A percentile compares a stretch with the other conserved stretches of the same genome.
Evolutionary conservation across 2,113 vertebrate genomes (phyloP).

Genomic region (Spea bombifrons): DNA sequence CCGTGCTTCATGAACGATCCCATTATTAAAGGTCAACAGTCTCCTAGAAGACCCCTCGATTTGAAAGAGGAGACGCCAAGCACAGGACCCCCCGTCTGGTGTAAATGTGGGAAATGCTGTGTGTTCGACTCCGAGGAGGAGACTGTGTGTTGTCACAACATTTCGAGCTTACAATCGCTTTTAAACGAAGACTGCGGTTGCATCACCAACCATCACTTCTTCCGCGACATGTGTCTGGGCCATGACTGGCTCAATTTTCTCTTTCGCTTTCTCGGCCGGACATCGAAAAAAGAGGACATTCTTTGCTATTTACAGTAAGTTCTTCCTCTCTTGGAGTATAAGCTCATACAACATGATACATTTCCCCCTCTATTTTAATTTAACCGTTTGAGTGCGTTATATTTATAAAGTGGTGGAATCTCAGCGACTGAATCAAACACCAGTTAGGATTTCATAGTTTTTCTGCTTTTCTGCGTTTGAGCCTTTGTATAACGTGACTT

Average conservation of each 20-base stretch:
- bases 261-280: constrained; percentile 6
- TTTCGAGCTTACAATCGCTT: neutral
- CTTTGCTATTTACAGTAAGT: constrained; percentile 22
- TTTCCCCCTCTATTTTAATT: too few relatives aligned
- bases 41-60: neutral
- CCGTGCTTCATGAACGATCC: neutral
- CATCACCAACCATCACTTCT: constrained; percentile 5
- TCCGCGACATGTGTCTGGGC: constrained; percentile 25
- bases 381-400: too few relatives aligned
- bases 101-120: constrained; percentile 8
- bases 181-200: neutral
- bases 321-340: neutral
- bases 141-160: constrained; percentile 20
- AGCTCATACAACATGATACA: too few relatives aligned
- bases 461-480: too few relatives aligned
- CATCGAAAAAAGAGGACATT: constrained; percentile 12
- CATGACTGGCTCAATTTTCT: constrained; percentile 15
- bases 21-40: neutral
- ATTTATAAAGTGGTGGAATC: too few relatives aligned
- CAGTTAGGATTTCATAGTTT: too few relatives aligned
- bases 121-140: neutral
- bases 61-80: neutral
- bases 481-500: too few relatives aligned
- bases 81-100: neutral
- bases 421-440: too few relatives aligned